Conservation (phyloP, 1,140 invertebrate genomes). For the Lepidurus arcticus region DNA sequence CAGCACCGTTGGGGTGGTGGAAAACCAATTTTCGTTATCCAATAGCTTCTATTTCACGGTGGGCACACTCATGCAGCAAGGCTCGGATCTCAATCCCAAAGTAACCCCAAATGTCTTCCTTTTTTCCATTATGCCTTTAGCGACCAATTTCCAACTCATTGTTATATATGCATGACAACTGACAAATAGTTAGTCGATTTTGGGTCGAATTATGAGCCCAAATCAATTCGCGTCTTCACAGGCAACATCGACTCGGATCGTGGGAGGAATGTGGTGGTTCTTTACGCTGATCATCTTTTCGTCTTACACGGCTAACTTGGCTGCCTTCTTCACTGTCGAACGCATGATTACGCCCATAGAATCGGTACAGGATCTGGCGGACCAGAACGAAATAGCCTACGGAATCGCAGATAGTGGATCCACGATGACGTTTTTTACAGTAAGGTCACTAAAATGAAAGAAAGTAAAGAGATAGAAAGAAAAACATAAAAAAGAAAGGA, state of each 20-base stretch:
- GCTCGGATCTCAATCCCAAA: constrained; percentile 78
- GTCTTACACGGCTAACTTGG: constrained; percentile 82
- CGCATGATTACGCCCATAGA: constrained; percentile 80
- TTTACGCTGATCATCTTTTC: constrained; percentile 83
- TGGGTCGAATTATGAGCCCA: neutral
- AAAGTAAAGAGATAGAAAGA: neutral
- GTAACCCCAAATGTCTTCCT: constrained; percentile 42
- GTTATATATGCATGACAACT: neutral
- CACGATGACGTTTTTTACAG: constrained; percentile 75
- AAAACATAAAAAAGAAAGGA: neutral
- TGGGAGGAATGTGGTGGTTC: constrained; percentile 81
- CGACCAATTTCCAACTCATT: neutral
- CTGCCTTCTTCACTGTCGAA: constrained; percentile 80
- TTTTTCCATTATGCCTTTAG: neutral
- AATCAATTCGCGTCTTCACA: constrained; percentile 32
- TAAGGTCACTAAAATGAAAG: constrained; percentile 43
- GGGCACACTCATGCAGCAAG: constrained; percentile 91
- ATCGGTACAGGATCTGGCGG: constrained; percentile 72
- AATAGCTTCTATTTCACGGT: constrained; percentile 79
- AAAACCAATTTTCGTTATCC: constrained; percentile 61
- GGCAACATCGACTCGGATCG: constrained; percentile 63
- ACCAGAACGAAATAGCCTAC: constrained; percentile 75
- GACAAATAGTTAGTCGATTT: neutral
- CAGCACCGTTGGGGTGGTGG: constrained; percentile 49
- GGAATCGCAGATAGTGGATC: constrained; percentile 71